Base-by-base conservation (phyloP, 1,140 invertebrate genomes). In the Dicyema japonicum region DNA sequence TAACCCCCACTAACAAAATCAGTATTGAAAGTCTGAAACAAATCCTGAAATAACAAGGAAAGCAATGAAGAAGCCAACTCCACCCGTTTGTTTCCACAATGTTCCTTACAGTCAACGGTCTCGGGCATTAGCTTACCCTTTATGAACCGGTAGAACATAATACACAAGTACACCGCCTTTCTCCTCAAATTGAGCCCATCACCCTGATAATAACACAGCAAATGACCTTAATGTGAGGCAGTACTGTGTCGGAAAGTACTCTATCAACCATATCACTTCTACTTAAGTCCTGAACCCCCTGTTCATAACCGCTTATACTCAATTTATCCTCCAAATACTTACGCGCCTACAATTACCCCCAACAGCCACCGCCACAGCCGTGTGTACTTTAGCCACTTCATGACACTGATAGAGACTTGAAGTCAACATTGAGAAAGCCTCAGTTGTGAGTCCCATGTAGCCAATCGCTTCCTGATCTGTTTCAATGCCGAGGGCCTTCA, bases 71-170 rank as follows among this genome's bases (percentile, higher is more conserved):
- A 88, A 15, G 85, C 85, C 35, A 97, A 54, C 52, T 99, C 88
- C 30, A 97, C 47, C 34, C 85, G 60, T 47, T 99, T 99, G 43
- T 94, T 97, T 30, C 85, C 88, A 50, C 92, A 94, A 54, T 92
- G 94, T 58, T 97, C 88, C 25, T 78, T 62, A 55, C 97, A 82
- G 45, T 97, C 88, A 23, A 82, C 59, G 12, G 70, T 58, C 12
- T 63, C 59, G 28, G 61, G 62, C 4, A 54, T 56, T 42, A 78
- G 64, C 2, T 42, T 27, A 3, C 72, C 72, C 38, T 69, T 62
- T 36, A 94, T 80, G 0, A 88, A 66, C 38, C 74, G 59, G 31
- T 70, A 61, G 1, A 75, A 57, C 80, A 92, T 92, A 23, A 82
- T 53, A 2, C 70, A 72, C 18, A 85, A 54, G 47, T 88, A 88